Evolutionary conservation across 2,113 vertebrate genomes (phyloP), one percentile per base, ranked within the genome.

Genomic region (Lipotes vexillifer): DNA sequence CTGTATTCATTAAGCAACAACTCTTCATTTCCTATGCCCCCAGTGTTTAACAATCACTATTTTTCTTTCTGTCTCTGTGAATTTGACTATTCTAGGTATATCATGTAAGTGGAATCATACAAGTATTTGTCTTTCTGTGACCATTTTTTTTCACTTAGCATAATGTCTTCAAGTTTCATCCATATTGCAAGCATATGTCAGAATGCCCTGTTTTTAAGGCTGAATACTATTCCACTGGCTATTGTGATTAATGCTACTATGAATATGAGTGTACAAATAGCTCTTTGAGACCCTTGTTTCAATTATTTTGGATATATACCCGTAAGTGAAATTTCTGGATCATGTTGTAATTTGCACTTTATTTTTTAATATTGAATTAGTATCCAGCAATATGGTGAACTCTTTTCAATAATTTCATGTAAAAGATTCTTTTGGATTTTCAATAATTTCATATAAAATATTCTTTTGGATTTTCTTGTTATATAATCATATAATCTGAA

Each of bases 1-100:
- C 1, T 12, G 6, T 65, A 65, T 1, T 17, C n/a, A 31, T 74
- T 29, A 46, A 84, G 65, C 31, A 66, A 66, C 20, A 44, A 6
- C 17, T 59, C 3, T 23, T 12, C 5, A 23, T 11, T 12, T 4
- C 3, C 10, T 21, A 13, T 25, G 17, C 18, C 20, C 5, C 17
- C 12, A 36, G 11, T n/a, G 11, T 6, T 3, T 61, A 8, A 23
- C 15, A 59, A 69, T 33, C 38, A 49, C 13, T 17, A 71, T 20
- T 86, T 14, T 77, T 55, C 38, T 83, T 33, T 17, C 18, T 41
- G 20, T 69, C 8, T 63, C 12, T 69, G 46, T 49, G 15, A 69
- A 23, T 59, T 87, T 46, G 63, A 29, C 23, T 55, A 20, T 13
- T n/a, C 13, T 41, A 25, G 12, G 8, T 80, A 68, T 5, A 3